Evolutionary conservation across 2,888 invertebrate species (phyloP).

Genomic region (Odontocolon sp.): DNA sequence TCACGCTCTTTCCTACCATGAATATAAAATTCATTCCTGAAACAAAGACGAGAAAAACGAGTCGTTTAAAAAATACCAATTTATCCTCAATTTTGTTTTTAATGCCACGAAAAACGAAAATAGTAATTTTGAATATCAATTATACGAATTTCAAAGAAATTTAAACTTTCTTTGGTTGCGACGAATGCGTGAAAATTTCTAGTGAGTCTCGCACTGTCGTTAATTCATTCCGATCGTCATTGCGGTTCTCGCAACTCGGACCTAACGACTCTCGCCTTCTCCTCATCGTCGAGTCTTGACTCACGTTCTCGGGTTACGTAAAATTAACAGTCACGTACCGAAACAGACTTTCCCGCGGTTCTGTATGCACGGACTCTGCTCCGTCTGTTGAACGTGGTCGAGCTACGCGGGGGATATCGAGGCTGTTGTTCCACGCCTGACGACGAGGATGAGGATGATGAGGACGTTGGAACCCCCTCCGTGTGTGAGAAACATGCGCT

Average conservation of each 20-base stretch:
- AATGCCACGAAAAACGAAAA: no score
- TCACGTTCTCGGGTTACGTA: slow-evolving; percentile 66
- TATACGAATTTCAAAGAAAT: no score
- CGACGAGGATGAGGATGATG: not conserved
- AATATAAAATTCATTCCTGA: no score
- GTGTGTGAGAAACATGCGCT: slow-evolving; percentile 7
- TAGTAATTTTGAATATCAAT: no score
- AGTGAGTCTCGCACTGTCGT: no score
- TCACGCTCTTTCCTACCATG: slow-evolving; percentile 16
- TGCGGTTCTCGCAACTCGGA: not conserved
- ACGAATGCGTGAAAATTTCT: no score
- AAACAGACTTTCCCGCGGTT: slow-evolving; percentile 73
- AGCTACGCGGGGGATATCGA: slow-evolving; percentile 61
- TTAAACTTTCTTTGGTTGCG: not conserved
- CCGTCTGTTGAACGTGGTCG: not conserved
- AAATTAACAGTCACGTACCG: slow-evolving; percentile 72
- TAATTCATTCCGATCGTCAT: no score
- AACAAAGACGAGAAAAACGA: no score
- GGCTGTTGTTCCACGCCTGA: not conserved
- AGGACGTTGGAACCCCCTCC: not conserved
- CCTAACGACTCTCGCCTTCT: not conserved
- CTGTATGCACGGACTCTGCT: not conserved
- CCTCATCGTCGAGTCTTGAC: slow-evolving; percentile 5
- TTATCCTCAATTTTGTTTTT: no score
- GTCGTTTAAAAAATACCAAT: no score